Percentiles rank a stretch among this genome's conserved stretches.
phyloP scores from a whole-genome alignment of 2,113 vertebrate species.

The Hyaena hyaena region DNA sequence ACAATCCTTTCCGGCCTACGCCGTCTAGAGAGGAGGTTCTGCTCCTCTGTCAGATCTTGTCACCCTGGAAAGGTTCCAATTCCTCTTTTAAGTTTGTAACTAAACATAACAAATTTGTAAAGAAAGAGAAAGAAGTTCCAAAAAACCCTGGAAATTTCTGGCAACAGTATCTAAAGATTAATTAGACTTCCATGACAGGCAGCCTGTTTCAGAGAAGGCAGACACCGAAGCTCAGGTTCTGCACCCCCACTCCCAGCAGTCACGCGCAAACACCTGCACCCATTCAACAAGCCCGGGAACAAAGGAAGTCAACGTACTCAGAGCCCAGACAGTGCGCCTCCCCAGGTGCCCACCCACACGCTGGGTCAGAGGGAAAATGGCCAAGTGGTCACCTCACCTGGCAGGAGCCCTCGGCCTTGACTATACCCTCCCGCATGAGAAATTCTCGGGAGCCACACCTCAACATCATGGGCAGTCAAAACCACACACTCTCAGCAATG shows the following conservation, averaged over 20 bases:
- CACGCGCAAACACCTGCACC: rapidly evolving
- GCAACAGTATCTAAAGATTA: neutral
- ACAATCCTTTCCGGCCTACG: neutral
- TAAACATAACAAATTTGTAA: neutral
- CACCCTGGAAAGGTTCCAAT: neutral
- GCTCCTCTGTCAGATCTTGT: neutral
- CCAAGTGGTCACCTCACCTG: too few relatives aligned
- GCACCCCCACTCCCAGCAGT: neutral
- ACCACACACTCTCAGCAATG: neutral
- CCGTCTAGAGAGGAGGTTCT: neutral
- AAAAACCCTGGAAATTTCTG: neutral
- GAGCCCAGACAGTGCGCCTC: neutral
- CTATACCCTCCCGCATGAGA: neutral
- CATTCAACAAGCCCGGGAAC: neutral
- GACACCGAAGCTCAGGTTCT: neutral
- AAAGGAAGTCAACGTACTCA: neutral
- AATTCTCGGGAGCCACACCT: neutral
- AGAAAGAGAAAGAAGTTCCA: neutral
- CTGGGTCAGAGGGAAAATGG: too few relatives aligned
- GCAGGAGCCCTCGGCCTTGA: neutral
- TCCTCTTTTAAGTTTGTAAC: neutral
- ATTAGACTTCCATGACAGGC: rapidly evolving
- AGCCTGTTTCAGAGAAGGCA: neutral
- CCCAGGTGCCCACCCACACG: neutral
- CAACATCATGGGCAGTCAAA: neutral